A percentile compares a stretch with the other conserved stretches of the same genome.
These are phyloP conservation scores for Tetraodon nigroviridis DNA, from an alignment of 2,113 vertebrate genomes.

Conservation along the genomic window DNA sequence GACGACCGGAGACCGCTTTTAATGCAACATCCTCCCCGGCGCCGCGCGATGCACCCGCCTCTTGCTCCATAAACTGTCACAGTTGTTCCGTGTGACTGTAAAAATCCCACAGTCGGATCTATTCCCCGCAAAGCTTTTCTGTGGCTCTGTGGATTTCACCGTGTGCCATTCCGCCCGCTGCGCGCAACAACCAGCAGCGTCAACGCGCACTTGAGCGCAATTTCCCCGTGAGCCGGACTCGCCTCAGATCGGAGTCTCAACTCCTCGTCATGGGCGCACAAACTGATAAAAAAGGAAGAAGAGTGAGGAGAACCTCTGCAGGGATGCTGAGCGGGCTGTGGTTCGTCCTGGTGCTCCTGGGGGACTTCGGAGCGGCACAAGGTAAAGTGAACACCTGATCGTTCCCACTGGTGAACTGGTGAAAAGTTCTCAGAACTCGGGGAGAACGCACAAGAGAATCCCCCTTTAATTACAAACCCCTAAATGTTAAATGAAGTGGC, in stretches of 20 bases:
- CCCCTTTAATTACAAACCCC: no score
- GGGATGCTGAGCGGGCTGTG: constrained; percentile 78
- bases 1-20: constrained; percentile 36
- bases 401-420: constrained; percentile 22
- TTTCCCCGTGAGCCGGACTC: constrained; percentile 48
- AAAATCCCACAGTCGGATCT: constrained; percentile 40
- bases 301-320: constrained; percentile 73
- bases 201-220: constrained; percentile 22
- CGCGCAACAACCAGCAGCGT: constrained; percentile 14
- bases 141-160: constrained; percentile 4
- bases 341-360: constrained; percentile 78
- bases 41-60: constrained; percentile 45
- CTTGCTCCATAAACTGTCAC: constrained; percentile 39
- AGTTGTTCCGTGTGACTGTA: constrained; percentile 26
- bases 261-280: constrained; percentile 78
- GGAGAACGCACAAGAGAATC: no score
- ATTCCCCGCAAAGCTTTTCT: constrained; percentile 10
- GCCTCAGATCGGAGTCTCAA: constrained; percentile 54
- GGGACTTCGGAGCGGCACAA: constrained; percentile 80
- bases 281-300: constrained; percentile 75
- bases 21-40: constrained; percentile 38
- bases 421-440: constrained; percentile 41
- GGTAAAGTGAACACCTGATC: constrained; percentile 73
- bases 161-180: constrained; percentile 6
- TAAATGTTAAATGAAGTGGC: no score